A percentile compares a stretch with the other conserved stretches of the same genome.
Conservation (phyloP, 2,888 invertebrate species). For the Camponotus fellah region DNA sequence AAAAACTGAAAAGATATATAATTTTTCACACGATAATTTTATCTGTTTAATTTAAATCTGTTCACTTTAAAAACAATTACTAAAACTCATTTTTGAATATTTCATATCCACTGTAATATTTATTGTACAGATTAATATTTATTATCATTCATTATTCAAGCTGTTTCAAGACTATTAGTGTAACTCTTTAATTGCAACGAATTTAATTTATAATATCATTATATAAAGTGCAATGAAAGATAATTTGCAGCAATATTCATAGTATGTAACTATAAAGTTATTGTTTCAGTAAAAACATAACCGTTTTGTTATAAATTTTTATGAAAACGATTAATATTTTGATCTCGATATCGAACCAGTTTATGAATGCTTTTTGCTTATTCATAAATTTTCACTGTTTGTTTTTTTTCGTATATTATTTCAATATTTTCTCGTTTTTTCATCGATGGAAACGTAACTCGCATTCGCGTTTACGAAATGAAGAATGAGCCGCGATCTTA, state of each 20-base stretch:
- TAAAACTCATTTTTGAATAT: constrained; percentile 27
- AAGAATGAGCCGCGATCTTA: constrained; percentile 59
- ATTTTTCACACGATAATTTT: not conserved
- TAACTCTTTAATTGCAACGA: constrained; percentile 33
- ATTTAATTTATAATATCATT: constrained; percentile 25
- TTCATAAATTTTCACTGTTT: constrained; percentile 14
- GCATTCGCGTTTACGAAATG: not conserved
- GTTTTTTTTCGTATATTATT: not conserved
- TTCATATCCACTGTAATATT: constrained; percentile 35
- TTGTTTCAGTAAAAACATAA: constrained; percentile 2
- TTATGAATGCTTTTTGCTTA: not conserved
- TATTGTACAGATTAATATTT: constrained; percentile 37
- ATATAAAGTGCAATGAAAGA: not conserved
- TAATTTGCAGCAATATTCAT: constrained; percentile 6
- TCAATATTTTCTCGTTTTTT: not conserved
- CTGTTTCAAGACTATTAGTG: not conserved
- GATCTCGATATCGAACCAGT: not conserved
- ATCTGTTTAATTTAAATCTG: too few species aligned
- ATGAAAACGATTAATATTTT: constrained; percentile 35
- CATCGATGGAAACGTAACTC: constrained; percentile 12
- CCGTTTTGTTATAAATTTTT: constrained; percentile 17
- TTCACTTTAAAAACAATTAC: not conserved
- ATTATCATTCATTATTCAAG: constrained; percentile 38
- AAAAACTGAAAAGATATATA: not conserved
- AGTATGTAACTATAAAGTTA: not conserved